Conservation (phyloP, 2,113 vertebrate genomes). For the Urocolius indicus region DNA sequence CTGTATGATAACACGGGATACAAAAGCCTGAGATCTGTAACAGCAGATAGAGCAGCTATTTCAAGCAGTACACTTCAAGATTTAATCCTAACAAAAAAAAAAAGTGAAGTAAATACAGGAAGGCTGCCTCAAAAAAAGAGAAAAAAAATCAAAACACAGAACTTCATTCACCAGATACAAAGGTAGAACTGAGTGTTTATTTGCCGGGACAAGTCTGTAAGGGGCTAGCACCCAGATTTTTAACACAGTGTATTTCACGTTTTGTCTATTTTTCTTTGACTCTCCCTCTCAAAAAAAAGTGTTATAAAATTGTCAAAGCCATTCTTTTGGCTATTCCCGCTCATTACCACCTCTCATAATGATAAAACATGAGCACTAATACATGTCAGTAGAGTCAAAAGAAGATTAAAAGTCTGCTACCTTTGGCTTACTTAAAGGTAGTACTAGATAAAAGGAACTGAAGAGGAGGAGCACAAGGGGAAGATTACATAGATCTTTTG, state of each 20-base stretch:
- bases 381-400: not conserved
- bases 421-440: not conserved
- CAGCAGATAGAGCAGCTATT: too few species aligned
- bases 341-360: not conserved
- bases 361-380: not conserved
- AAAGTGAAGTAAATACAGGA: not conserved
- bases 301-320: not conserved
- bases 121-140: not conserved
- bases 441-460: not conserved
- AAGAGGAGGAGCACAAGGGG: not conserved
- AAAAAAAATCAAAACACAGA: not conserved
- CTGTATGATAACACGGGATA: not conserved
- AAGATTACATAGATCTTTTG: not conserved
- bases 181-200: not conserved
- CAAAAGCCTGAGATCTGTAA: not conserved
- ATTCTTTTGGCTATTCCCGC: not conserved
- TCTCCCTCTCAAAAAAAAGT: not conserved
- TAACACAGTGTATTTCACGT: not conserved
- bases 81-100: not conserved
- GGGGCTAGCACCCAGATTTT: not conserved
- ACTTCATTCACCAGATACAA: not conserved
- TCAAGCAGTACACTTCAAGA: not conserved
- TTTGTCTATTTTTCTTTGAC: not conserved
- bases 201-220: not conserved
- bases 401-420: not conserved